Base-by-base conservation (phyloP, 2,113 vertebrate species). In the Seriola rivoliana region DNA sequence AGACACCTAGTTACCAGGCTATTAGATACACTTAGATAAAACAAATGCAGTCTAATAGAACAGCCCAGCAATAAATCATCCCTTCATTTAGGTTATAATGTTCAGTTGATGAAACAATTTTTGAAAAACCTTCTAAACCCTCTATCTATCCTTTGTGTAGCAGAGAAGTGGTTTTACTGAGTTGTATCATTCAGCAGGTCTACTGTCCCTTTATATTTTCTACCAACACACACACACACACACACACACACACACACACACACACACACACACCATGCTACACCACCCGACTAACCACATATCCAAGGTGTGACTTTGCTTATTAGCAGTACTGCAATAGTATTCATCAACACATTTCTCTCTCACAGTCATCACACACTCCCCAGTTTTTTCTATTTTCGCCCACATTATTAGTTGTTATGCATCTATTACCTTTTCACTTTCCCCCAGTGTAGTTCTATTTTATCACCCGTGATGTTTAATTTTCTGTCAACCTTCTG, bases 311-410 rank as follows among this genome's bases (percentile, higher is more conserved):
- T 80, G 67, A 85, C 58, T 62, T 75, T 75, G 40, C 68, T 67
- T 23, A 78, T 84, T 78, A 85, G 34, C 71, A 62, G 36, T 32
- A 44, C 36, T 79, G 60, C n/a, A 8, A 7, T 52, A 50, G 42
- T 67, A 36, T 60, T 80, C 60, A 80, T 89, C 17, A 72, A 70
- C 85, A 85, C 81, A 23, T 80, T 69, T 42, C 54, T 46, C 13
- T 40, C 3, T 72, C 52, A 40, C 42, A 55, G 11, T 17, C 48
- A 12, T 68, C 63, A n/a, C 62, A 42, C 19, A 12, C 25, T 13
- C 10, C 36, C 3, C 5, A 5, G 5, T 48, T 34, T 42, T 46
- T 48, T 59, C 7, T 68, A 1, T 59, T 60, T 55, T 17, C 64
- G 10, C 7, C 21, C 25, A 80, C 23, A 19, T 65, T 19, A 48